Evolutionary conservation across 2,797 vertebrate genomes (phyloP).

Genomic region (Mormyrops attenuatus): DNA sequence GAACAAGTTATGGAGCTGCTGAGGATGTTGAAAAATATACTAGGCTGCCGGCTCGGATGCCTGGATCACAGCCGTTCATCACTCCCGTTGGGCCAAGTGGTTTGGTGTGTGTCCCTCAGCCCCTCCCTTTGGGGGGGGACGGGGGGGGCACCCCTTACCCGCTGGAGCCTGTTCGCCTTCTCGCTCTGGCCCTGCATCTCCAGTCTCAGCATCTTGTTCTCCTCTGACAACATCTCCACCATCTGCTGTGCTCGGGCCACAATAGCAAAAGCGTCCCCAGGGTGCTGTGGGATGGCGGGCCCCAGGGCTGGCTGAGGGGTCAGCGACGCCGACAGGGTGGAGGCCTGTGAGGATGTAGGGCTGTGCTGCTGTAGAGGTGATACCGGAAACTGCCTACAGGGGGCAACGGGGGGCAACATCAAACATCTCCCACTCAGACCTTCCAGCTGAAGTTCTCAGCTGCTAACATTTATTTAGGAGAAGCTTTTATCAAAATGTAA

Average conservation of each 20-base stretch:
- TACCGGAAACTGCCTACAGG: slow-evolving; percentile 55
- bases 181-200: slow-evolving; percentile 70
- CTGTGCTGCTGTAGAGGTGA: slow-evolving; percentile 61
- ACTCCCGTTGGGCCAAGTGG: background rate
- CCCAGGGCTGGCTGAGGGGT: slow-evolving; percentile 54
- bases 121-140: background rate
- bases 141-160: slow-evolving; percentile 49
- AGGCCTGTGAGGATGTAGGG: slow-evolving; percentile 66
- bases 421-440: background rate
- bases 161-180: slow-evolving; percentile 71
- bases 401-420: background rate
- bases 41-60: background rate
- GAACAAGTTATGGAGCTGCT: background rate
- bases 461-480: background rate
- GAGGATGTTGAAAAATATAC: background rate
- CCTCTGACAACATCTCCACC: slow-evolving; percentile 71
- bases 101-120: background rate
- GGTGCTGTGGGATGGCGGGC: slow-evolving; percentile 47
- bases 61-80: background rate
- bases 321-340: slow-evolving; percentile 31
- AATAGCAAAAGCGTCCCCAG: slow-evolving; percentile 63
- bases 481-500: background rate
- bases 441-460: background rate
- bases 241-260: slow-evolving; percentile 75
- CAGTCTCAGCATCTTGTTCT: slow-evolving; percentile 69